Conservation (phyloP, 2,113 vertebrate genomes). For the Tachycineta bicolor region DNA sequence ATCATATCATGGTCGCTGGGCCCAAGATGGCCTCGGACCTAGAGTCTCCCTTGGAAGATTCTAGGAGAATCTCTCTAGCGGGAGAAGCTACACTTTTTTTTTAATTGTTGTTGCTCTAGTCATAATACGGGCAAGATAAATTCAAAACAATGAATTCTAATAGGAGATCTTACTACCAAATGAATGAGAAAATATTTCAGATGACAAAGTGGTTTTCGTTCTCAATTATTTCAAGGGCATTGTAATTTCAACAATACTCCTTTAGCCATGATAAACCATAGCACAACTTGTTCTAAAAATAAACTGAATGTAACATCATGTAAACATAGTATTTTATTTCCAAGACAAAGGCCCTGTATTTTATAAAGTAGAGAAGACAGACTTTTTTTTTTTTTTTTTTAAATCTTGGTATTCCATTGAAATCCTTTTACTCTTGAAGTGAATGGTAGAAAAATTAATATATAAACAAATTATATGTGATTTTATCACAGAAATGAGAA, state of each 20-base stretch:
- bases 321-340: neutral
- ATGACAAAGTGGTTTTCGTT: neutral
- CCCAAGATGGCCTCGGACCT: neutral
- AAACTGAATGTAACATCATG: neutral
- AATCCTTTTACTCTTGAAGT: neutral
- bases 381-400: neutral
- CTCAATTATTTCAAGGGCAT: neutral
- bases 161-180: neutral
- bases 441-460: neutral
- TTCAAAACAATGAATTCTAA: neutral
- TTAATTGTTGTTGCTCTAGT: neutral
- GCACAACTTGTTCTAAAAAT: neutral
- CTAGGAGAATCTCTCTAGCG: neutral
- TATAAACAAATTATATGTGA: neutral
- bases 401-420: neutral
- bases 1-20: rapidly evolving
- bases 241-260: neutral
- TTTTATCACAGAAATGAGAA: neutral
- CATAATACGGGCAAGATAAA: neutral
- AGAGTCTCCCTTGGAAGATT: neutral
- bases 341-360: neutral
- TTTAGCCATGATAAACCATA: neutral
- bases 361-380: neutral
- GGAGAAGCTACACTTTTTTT: neutral
- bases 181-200: neutral